Evolutionary conservation across 1,140 invertebrate genomes (phyloP), one percentile per base, ranked within the genome.

Genomic region (Triops longicaudatus): DNA sequence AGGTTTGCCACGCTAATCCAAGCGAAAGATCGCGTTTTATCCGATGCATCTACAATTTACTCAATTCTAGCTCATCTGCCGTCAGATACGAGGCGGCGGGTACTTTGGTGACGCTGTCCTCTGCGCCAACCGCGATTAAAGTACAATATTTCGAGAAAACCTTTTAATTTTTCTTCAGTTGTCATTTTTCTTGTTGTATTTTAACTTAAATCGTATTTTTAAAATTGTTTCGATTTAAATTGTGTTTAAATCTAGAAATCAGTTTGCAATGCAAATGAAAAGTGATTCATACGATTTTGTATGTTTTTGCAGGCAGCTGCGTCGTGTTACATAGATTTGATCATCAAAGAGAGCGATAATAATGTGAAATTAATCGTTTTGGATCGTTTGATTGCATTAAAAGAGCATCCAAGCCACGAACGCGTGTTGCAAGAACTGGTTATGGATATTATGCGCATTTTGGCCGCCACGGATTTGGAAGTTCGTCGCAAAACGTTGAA

Each of bases 351-450:
- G 85, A 98, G 96, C 85, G 98, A 99, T 84, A 99, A 99, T 85
- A 99, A 99, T 88, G 97, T 99, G 0, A 99, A 99, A 86, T 87
- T 99, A 73, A 99, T 99, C 81, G 97, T 99, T 1, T 86, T 99
- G 78, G 97, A 98, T 83, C 90, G 97, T 73, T 87, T 99, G 75
- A 92, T 98, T 81, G 91, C 92, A 2, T 88, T 99, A 82, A 92
- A 92, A 80, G 93, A 94, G 72, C 90, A 91, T 82, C 91, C 94
- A 27, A 89, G 90, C 73, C 94, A 96, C 82, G 95, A 98, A 83
- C 89, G 95, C 83, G 94, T 99, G 0, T 88, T 99, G 77, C 96
- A 89, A 84, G 97, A 98, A 82, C 87, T 99, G 43, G 96, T 98
- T 14, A 99, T 99, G 98, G 98, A 99, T 86, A 94, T 99, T 81